Evolutionary conservation across 2,888 invertebrate genomes (phyloP).

Genomic region (Pseudococcus longispinus): DNA sequence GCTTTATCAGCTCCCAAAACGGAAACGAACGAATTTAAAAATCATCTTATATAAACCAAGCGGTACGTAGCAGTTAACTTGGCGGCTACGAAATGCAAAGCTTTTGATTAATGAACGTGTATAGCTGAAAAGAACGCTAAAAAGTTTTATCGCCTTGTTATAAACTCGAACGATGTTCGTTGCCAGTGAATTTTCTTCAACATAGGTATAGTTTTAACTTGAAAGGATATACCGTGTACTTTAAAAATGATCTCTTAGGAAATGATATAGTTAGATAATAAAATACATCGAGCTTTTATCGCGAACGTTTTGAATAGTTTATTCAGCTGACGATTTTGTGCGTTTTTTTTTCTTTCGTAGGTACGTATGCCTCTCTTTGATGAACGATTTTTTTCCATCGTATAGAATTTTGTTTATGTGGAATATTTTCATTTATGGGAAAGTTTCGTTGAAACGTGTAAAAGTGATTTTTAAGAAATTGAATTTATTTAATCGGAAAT

Average conservation of each 20-base stretch:
- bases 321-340: neutral
- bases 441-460: neutral
- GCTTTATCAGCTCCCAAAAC: neutral
- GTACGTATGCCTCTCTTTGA: neutral
- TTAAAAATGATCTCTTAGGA: slow-evolving; percentile 18
- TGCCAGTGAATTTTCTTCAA: slow-evolving; percentile 2
- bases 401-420: neutral
- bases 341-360: neutral
- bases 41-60: neutral
- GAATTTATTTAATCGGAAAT: neutral
- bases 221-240: neutral
- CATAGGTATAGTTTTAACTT: slow-evolving; percentile 7
- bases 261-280: slow-evolving; percentile 11
- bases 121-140: slow-evolving; percentile 12
- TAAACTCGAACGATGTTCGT: slow-evolving; percentile 16
- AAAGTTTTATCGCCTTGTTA: slow-evolving; percentile 25
- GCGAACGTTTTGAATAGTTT: neutral
- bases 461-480: neutral
- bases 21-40: neutral
- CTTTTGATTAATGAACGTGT: slow-evolving; percentile 18
- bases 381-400: neutral
- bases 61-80: neutral
- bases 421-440: neutral
- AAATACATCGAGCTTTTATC: neutral
- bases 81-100: neutral